A percentile compares a stretch with the other conserved stretches of the same genome.
Evolutionary conservation across 1,140 invertebrate genomes (phyloP).

Genomic region (Physella acuta): DNA sequence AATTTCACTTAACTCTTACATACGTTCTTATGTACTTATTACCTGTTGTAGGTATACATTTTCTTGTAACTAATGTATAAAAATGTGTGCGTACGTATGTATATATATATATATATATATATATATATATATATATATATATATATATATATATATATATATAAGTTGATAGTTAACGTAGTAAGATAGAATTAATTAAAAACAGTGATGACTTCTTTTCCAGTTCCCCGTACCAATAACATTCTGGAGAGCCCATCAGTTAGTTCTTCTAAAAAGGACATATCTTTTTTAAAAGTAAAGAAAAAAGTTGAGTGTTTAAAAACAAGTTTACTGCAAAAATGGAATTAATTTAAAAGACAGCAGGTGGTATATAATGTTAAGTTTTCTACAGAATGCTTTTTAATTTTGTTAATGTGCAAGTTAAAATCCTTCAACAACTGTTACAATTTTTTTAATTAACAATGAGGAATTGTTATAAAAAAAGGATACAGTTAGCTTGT

Average conservation of each 20-base stretch:
- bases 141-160: not conserved
- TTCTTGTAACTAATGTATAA: not conserved
- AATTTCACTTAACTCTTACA: not conserved
- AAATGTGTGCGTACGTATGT: not conserved
- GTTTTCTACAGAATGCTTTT: not conserved
- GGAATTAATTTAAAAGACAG: not conserved
- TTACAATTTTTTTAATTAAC: not conserved
- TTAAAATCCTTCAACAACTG: not conserved
- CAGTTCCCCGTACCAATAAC: slow-evolving; percentile 94
- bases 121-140: slow-evolving; percentile 10
- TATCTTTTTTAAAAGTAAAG: slow-evolving; percentile 70
- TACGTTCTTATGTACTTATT: not conserved
- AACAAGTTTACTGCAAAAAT: not conserved
- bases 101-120: slow-evolving; percentile 14
- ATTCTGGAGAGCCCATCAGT: slow-evolving; percentile 95
- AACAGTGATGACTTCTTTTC: slow-evolving; percentile 98
- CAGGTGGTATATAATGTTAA: not conserved
- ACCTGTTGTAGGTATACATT: not conserved
- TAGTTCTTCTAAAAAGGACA: slow-evolving; percentile 98
- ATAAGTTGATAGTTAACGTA: not conserved
- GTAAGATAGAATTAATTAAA: slow-evolving; percentile 64
- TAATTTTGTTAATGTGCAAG: not conserved
- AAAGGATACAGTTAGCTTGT: slow-evolving; percentile 25
- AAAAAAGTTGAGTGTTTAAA: not conserved
- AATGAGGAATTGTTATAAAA: too few species aligned